Evolutionary conservation across 1,140 invertebrate species (phyloP).

Genomic region (Drosophila murphyi): DNA sequence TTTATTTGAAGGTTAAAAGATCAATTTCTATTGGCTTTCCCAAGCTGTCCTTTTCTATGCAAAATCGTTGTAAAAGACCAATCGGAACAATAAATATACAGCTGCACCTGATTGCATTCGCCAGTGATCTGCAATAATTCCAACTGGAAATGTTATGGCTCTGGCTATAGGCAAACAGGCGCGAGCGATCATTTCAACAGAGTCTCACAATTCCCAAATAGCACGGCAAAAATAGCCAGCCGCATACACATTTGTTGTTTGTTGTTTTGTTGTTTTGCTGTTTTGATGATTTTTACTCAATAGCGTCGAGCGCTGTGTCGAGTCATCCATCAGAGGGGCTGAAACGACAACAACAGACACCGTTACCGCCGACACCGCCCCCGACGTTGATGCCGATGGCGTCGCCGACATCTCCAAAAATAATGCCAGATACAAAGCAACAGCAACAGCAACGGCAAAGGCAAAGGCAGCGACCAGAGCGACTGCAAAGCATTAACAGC

Average conservation of each 20-base stretch:
- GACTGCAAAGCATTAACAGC: constrained; percentile 58
- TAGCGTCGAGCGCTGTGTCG: constrained; percentile 39
- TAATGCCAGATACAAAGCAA: constrained; percentile 53
- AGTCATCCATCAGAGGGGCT: constrained; percentile 50
- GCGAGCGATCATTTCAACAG: constrained; percentile 26
- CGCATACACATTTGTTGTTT: constrained; percentile 23
- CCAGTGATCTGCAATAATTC: constrained; percentile 40
- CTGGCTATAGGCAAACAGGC: background rate
- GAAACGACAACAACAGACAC: constrained; percentile 37
- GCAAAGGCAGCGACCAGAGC: constrained; percentile 9
- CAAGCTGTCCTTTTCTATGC: too few relatives aligned
- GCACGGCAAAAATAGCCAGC: constrained; percentile 38
- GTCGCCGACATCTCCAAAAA: constrained; percentile 53
- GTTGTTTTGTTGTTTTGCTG: constrained; percentile 53
- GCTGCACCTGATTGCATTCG: constrained; percentile 41
- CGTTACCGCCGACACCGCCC: background rate
- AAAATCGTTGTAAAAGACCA: background rate
- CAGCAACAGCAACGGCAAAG: constrained; percentile 22
- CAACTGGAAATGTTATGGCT: constrained; percentile 32
- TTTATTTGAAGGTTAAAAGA: too few relatives aligned
- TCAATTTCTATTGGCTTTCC: too few relatives aligned
- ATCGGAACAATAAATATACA: constrained; percentile 1
- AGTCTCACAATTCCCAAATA: constrained; percentile 21
- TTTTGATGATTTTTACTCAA: constrained; percentile 51
- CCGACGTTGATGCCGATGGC: constrained; percentile 1